Evolutionary conservation across 2,113 vertebrate species (phyloP).

Genomic region (Seriola quinqueradiata): DNA sequence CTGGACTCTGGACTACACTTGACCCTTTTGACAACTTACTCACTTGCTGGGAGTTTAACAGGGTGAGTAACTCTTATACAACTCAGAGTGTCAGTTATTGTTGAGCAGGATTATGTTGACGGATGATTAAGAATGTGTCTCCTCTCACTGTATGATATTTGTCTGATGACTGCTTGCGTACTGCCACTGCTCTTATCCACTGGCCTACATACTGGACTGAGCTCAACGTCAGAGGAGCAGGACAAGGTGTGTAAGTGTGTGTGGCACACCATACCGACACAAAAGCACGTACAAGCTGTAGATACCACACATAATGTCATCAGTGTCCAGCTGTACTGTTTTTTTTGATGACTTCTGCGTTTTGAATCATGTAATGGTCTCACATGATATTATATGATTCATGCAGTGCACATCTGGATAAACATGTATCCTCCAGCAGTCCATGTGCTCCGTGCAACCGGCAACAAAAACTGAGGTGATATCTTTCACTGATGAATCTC

Average conservation of each 20-base stretch:
- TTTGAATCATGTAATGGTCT: background rate
- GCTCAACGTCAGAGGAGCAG: background rate
- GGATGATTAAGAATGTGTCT: constrained; percentile 27
- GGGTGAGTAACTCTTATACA: constrained; percentile 35
- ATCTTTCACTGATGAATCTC: background rate
- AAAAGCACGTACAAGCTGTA: background rate
- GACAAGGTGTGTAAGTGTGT: constrained; percentile 15
- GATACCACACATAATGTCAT: background rate
- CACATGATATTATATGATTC: background rate
- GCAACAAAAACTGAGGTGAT: background rate
- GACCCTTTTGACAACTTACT: constrained; percentile 30
- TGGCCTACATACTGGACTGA: constrained; percentile 46
- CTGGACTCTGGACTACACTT: constrained; percentile 50
- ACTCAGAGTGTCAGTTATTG: background rate
- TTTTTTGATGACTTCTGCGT: background rate
- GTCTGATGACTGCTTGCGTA: constrained; percentile 31
- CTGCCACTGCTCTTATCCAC: constrained; percentile 51
- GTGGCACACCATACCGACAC: background rate
- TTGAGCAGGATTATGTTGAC: constrained; percentile 2
- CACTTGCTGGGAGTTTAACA: constrained; percentile 2
- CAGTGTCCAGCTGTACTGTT: background rate
- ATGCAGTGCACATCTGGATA: background rate
- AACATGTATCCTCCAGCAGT: background rate
- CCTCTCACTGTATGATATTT: constrained; percentile 14
- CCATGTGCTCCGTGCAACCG: background rate